Conservation (phyloP, 2,888 invertebrate species). For the Dasysyrphus albostriatus region DNA sequence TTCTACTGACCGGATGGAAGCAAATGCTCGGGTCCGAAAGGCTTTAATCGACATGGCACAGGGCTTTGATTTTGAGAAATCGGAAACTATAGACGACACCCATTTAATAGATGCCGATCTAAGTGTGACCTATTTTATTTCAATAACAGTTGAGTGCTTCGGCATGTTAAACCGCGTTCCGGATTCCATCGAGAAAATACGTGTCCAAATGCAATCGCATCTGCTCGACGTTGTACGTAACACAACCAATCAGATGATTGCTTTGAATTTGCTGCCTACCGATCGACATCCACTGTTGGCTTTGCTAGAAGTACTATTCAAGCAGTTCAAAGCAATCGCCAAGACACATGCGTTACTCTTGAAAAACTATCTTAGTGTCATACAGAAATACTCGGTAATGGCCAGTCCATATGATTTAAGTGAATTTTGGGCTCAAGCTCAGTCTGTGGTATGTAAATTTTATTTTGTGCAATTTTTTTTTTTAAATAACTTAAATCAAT, state of each 20-base stretch:
- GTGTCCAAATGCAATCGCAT: conserved; percentile 93
- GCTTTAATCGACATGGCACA: conserved; percentile 85
- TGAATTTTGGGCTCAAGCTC: conserved; percentile 95
- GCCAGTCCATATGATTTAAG: conserved; percentile 87
- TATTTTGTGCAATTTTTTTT: neutral
- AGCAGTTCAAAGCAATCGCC: conserved; percentile 92
- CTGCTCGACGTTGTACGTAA: conserved; percentile 91
- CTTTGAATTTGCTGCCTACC: conserved; percentile 83
- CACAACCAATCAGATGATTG: conserved; percentile 90
- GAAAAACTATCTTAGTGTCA: conserved; percentile 87
- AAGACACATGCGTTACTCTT: conserved; percentile 90
- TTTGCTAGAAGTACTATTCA: conserved; percentile 90
- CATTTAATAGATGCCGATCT: conserved; percentile 86
- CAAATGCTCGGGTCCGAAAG: conserved; percentile 85
- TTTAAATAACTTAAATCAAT: conserved; percentile 73
- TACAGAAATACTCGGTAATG: conserved; percentile 85
- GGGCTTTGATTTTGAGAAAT: conserved; percentile 82
- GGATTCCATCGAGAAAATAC: conserved; percentile 93
- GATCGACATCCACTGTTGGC: conserved; percentile 85
- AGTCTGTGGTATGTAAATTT: conserved; percentile 89
- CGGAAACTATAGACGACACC: conserved; percentile 86
- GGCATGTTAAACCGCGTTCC: conserved; percentile 92
- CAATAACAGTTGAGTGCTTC: conserved; percentile 93
- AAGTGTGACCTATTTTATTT: conserved; percentile 89
- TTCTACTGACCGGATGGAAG: conserved; percentile 86